Percentiles rank a stretch among this genome's conserved stretches.
These are phyloP conservation scores for Loxodonta africana DNA, from an alignment of 2,113 vertebrate species.

Conservation along the genomic window DNA sequence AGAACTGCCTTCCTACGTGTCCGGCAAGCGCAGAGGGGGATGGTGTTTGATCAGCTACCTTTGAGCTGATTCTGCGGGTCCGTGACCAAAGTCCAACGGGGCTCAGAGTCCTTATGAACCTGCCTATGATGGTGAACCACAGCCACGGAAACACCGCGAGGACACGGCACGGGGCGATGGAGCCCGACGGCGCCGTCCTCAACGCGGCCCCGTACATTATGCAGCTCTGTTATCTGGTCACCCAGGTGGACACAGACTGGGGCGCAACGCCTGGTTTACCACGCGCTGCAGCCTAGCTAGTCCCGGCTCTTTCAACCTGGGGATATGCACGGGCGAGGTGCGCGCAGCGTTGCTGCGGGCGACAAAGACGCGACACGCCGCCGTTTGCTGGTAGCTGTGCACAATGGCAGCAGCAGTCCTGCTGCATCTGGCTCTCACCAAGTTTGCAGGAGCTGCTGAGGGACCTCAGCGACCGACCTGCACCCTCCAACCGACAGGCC, in stretches of 20 bases:
- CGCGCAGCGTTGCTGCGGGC: slow-evolving; percentile 78
- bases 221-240: slow-evolving; percentile 20
- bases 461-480: not conserved
- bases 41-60: slow-evolving; percentile 77
- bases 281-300: slow-evolving; percentile 88
- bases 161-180: not conserved
- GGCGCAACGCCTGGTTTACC: slow-evolving; percentile 89
- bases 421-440: slow-evolving; percentile 70
- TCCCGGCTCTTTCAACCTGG: slow-evolving; percentile 81
- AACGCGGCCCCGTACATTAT: not conserved
- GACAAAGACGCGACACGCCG: slow-evolving; percentile 85
- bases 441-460: slow-evolving; percentile 79
- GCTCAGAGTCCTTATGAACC: slow-evolving; percentile 68
- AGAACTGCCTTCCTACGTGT: slow-evolving; percentile 72
- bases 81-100: slow-evolving; percentile 73
- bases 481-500: slow-evolving; percentile 40
- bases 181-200: not conserved
- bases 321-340: slow-evolving; percentile 80
- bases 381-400: slow-evolving; percentile 84
- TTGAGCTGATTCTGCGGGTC: slow-evolving; percentile 70
- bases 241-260: slow-evolving; percentile 64
- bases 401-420: slow-evolving; percentile 75
- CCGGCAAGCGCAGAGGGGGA: slow-evolving; percentile 72
- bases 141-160: slow-evolving; percentile 71
- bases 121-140: slow-evolving; percentile 68